Evolutionary conservation across 2,888 invertebrate genomes (phyloP), one percentile per base, ranked within the genome.

Genomic region (Erpobdella octoculata): DNA sequence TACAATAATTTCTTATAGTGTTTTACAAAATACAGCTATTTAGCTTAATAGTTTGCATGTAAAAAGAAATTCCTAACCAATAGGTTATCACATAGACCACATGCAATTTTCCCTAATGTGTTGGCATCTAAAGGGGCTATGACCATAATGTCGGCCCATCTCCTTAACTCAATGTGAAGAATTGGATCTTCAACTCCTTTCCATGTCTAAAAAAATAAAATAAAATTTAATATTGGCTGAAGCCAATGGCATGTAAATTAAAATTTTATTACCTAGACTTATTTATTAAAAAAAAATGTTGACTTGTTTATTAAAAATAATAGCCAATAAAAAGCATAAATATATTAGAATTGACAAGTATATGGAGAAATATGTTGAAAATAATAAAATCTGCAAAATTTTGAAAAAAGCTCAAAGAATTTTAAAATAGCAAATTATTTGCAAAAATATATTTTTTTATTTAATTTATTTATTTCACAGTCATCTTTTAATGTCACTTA

Each of bases 101-200:
- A 88, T 58, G 93, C 87, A 78, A 98, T 89, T 87, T 98, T 98
- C 0, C 92, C 95, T 76, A 98, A 83, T 0, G 96, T 91, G 82
- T 99, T 98, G 6, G 97, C 97, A 86, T 94, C 95, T 36, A 98
- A 84, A 0, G 98, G 98, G 35, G 96, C 94, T 77, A 98, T 90
- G 0, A 98, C 81, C 81, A 96, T 86, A 46, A 93, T 78, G 82
- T 98, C 93, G 0, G 97, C 97, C 94, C 96, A 94, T 83, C 93
- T 92, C 1, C 90, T 89, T 25, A 98, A 86, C 76, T 97, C 95
- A 77, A 96, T 91, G 79, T 96, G 96, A 18, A 95, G 81, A 0
- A 98, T 92, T 0, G 95, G 94, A 85, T 98, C 97, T 0, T 93
- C 92, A 71, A 93, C 86, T 67, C 87, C 86, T 73, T 87, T 87